A percentile compares a stretch with the other conserved stretches of the same genome.
Conservation (phyloP, 2,888 invertebrate species). For the Desoria tigrina region DNA sequence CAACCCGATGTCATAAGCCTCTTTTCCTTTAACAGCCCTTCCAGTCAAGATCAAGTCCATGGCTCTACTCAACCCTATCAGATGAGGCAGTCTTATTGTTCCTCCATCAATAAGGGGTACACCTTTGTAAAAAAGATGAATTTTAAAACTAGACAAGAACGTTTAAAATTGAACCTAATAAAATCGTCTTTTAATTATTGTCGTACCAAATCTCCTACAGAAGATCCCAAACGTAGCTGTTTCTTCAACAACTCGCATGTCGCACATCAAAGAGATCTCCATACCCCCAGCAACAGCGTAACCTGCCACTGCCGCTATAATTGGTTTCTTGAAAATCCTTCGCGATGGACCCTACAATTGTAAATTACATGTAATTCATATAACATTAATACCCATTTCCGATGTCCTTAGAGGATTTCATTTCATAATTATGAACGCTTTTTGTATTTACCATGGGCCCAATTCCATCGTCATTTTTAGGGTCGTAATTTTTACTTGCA, state of each 20-base stretch:
- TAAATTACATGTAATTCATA: constrained; percentile 4
- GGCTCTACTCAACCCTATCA: constrained; percentile 82
- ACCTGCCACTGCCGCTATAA: constrained; percentile 86
- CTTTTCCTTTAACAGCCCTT: constrained; percentile 71
- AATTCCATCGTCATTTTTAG: constrained; percentile 54
- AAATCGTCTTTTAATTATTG: neutral
- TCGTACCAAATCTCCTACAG: constrained; percentile 79
- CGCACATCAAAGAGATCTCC: constrained; percentile 88
- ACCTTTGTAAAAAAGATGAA: constrained; percentile 26
- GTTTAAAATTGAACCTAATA: neutral
- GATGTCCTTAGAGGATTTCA: neutral
- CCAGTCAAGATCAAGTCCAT: constrained; percentile 89
- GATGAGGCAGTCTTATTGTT: constrained; percentile 76
- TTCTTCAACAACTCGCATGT: constrained; percentile 83
- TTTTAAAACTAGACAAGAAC: neutral
- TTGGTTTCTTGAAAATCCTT: constrained; percentile 76
- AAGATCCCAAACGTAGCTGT: constrained; percentile 82
- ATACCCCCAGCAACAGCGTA: constrained; percentile 89
- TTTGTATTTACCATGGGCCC: constrained; percentile 62
- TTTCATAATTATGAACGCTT: no score
- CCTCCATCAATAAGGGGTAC: constrained; percentile 51
- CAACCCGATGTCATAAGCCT: constrained; percentile 79
- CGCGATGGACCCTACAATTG: constrained; percentile 65
- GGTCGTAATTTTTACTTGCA: constrained; percentile 57
- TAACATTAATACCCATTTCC: constrained; percentile 8